These are phyloP conservation scores for Catonia carolina DNA, from an alignment of 2,888 invertebrate species.

Conservation along the genomic window DNA sequence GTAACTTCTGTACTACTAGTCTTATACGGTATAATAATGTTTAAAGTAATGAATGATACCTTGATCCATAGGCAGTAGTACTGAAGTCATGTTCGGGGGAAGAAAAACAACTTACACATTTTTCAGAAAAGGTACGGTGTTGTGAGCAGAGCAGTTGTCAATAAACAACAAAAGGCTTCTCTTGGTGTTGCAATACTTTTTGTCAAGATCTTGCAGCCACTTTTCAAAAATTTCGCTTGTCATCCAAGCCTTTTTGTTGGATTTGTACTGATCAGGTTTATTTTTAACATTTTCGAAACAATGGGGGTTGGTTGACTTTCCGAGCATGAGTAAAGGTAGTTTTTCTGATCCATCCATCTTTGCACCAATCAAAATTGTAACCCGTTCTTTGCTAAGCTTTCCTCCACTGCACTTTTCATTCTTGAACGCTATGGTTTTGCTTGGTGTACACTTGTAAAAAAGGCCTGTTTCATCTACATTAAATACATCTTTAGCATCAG, in stretches of 20 bases:
- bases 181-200: slow-evolving; percentile 19
- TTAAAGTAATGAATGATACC: too few species aligned
- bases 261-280: slow-evolving; percentile 35
- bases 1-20: too few species aligned
- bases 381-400: slow-evolving; percentile 38
- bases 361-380: slow-evolving; percentile 12
- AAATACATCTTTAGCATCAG: slow-evolving; percentile 33
- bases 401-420: slow-evolving; percentile 37
- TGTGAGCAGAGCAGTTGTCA: slow-evolving; percentile 29
- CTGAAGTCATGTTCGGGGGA: slow-evolving; percentile 20
- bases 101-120: slow-evolving; percentile 34
- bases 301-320: slow-evolving; percentile 34
- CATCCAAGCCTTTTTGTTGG: slow-evolving; percentile 40
- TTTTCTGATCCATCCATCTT: slow-evolving; percentile 1
- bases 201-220: slow-evolving; percentile 33
- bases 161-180: slow-evolving; percentile 10
- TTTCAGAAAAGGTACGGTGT: slow-evolving; percentile 14
- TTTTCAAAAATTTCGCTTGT: slow-evolving; percentile 35
- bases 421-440: slow-evolving; percentile 35
- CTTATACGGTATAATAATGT: too few species aligned
- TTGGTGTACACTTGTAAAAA: slow-evolving; percentile 33
- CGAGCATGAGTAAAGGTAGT: slow-evolving; percentile 10
- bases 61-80: slow-evolving; percentile 14
- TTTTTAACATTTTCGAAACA: slow-evolving; percentile 35
- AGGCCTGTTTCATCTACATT: slow-evolving; percentile 36